Base-by-base conservation (phyloP, 2,113 vertebrate genomes). In the Zosterops pallidus region DNA sequence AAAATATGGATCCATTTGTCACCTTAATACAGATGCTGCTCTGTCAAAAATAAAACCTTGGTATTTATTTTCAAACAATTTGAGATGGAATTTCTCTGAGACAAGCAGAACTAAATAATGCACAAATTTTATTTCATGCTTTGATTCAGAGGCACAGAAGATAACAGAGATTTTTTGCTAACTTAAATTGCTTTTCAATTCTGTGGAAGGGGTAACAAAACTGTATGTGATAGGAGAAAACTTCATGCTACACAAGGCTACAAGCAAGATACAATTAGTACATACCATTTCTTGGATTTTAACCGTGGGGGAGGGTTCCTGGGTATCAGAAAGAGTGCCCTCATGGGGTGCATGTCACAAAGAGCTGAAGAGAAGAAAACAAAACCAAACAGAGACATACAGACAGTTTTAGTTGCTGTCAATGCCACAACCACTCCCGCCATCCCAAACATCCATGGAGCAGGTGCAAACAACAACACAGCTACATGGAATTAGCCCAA, bases 281-380 rank as follows among this genome's bases (percentile, higher is more conserved):
- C 98, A 74, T 96, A 99, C 99, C 99, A 99, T 98, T 99, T 99
- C 98, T 99, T 99, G 94, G 99, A 99, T 98, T 99, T 99, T 96
- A 99, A 99, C 90, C 99, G 98, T 50, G 99, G 99, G 52, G 99
- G 99, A 94, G 99, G 99, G 94, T 99, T 99, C 97, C 99, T 98
- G 94, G 99, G 99, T 89, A 99, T 99, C 97, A 99, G 99, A 98
- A 99, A 99, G 96, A 99, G 98, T 22, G 99, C 99, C 98, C 99
- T 98, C 99, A 99, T 99, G 42, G 99, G 99, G 94, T 99, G 99
- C 99, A 99, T 99, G 98, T 99, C 99, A 95, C 99, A 99, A 94
- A 99, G 98, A 2, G 99, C 99, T 99, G 97, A 41, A 83, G 55
- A 70, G 90, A 86, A 94, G 83, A 90, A 97, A 89, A 96, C 70